Evolutionary conservation across 2,888 invertebrate species (phyloP).

Genomic region (Pocota personata): DNA sequence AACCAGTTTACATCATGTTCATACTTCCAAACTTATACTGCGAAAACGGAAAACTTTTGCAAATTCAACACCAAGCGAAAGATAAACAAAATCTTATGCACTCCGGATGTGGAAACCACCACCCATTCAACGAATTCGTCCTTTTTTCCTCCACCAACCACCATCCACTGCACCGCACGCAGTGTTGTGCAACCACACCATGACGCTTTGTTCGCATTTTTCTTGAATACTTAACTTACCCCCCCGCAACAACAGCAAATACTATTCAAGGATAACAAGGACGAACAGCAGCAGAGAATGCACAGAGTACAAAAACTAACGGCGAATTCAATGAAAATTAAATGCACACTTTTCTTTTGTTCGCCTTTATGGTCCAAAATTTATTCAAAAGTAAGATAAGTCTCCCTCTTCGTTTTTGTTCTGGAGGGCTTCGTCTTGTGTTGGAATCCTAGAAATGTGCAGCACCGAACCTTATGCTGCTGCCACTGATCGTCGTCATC

Average conservation of each 20-base stretch:
- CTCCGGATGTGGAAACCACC: slow-evolving; percentile 45
- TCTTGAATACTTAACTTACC: slow-evolving; percentile 45
- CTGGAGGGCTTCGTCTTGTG: not conserved
- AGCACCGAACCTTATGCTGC: slow-evolving; percentile 6
- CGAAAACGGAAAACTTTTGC: slow-evolving; percentile 10
- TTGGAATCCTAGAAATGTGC: slow-evolving; percentile 27
- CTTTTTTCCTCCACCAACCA: not conserved
- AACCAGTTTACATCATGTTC: slow-evolving; percentile 44
- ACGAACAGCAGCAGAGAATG: slow-evolving; percentile 38
- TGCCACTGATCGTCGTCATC: slow-evolving; percentile 16
- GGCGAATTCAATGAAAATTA: slow-evolving; percentile 72
- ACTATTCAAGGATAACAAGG: slow-evolving; percentile 62
- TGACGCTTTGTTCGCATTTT: slow-evolving; percentile 64
- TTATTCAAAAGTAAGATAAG: slow-evolving; percentile 74
- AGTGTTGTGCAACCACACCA: slow-evolving; percentile 53
- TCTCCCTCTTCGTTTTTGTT: slow-evolving; percentile 5
- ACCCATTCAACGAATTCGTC: slow-evolving; percentile 32
- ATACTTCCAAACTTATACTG: slow-evolving; percentile 8
- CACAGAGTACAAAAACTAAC: slow-evolving; percentile 52
- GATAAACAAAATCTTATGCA: slow-evolving; percentile 64
- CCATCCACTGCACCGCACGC: slow-evolving; percentile 21
- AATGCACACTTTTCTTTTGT: slow-evolving; percentile 73
- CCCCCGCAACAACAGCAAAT: slow-evolving; percentile 37
- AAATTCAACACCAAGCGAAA: slow-evolving; percentile 46
- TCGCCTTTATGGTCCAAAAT: slow-evolving; percentile 70